Base-by-base conservation (phyloP, 2,797 vertebrate genomes). In the Lepilemur ruficaudatus region DNA sequence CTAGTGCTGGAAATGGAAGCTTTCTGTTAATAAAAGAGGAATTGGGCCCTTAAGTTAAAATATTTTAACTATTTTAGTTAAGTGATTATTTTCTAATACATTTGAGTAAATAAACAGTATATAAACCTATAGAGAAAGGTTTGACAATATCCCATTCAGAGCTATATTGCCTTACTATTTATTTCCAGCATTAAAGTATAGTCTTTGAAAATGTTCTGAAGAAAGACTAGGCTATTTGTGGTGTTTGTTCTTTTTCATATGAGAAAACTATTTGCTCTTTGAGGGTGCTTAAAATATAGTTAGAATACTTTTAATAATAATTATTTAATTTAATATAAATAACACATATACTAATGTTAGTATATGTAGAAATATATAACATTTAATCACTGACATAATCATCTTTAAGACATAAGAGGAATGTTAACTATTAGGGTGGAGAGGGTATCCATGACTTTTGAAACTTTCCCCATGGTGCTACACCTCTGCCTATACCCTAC, bases 111-210 rank as follows among this genome's bases (percentile, higher is more conserved):
- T 75, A 86, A 38, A 48, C 59, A 87, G 85, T 57, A 32, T 30
- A n/a, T 88, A 70, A 93, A 63, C 22, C 18, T 43, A 57, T 46
- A 76, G 12, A 72, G 61, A 91, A 95, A 87, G 38, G 14, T 61
- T 84, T 94, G 38, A 70, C 91, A 94, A 70, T 81, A 89, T 78
- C 10, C 13, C 78, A 10, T 86, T 93, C 22, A 85, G 73, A 88
- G 83, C 18, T 52, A 6, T 72, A 7, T 82, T 72, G 43, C 50
- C 55, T 92, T 84, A 59, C 46, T 72, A n/a, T 76, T 90, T 80
- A n/a, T 78, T 88, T 80, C 70, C 5, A 79, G 22, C 30, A 46
- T 90, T n/a, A 59, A 6, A 97, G 59, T 79, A 10, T 22, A 57
- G 12, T 38, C 17, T 55, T 67, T 79, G 17, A 65, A 28, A 50